A percentile compares a stretch with the other conserved stretches of the same genome.
phyloP scores from a whole-genome alignment of 2,113 vertebrate genomes.

The Crotalus viridis region DNA sequence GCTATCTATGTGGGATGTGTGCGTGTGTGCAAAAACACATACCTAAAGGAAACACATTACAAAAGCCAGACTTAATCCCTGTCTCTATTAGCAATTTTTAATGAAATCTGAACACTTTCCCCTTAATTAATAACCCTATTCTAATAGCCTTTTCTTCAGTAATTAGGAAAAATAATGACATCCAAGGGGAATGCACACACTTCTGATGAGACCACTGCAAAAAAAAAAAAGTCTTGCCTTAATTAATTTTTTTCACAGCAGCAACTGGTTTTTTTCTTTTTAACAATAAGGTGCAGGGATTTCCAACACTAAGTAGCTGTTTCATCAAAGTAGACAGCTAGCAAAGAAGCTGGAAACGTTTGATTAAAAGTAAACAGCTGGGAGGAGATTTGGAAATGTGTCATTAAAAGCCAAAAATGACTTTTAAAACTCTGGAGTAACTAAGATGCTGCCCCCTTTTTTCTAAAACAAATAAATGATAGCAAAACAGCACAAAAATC shows the following conservation, averaged over 20 bases:
- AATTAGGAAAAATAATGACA: neutral
- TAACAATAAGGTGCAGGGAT: neutral
- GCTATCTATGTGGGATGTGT: neutral
- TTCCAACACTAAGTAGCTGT: neutral
- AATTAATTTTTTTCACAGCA: neutral
- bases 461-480: neutral
- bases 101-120: conserved; percentile 22
- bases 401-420: conserved; percentile 16
- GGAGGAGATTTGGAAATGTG: neutral
- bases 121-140: conserved; percentile 19
- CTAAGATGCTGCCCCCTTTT: neutral
- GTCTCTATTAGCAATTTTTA: conserved; percentile 3
- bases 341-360: neutral
- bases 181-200: neutral
- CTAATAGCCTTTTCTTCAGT: neutral
- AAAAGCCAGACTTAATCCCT: neutral
- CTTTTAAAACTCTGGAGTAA: neutral
- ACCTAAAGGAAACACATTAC: neutral
- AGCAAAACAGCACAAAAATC: neutral
- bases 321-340: neutral
- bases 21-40: neutral
- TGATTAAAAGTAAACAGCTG: conserved; percentile 18
- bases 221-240: conserved; percentile 14
- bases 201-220: neutral
- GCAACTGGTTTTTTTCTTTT: neutral